Conservation (phyloP, 2,888 invertebrate species). For the Apomyelois bistriatella region DNA sequence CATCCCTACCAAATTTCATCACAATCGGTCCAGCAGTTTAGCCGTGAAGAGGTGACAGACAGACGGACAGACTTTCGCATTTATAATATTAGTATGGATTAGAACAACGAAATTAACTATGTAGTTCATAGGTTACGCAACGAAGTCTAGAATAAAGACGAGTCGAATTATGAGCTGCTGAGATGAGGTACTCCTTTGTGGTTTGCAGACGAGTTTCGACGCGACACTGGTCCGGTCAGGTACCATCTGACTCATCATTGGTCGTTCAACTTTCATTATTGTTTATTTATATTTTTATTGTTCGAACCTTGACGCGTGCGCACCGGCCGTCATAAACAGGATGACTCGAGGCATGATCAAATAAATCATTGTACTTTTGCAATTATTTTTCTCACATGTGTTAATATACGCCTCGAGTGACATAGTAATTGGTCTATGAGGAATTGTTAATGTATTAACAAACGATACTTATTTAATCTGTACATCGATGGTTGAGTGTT, state of each 20-base stretch:
- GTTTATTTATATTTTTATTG: conserved; percentile 67
- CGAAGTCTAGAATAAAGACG: neutral
- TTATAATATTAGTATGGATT: too few species aligned
- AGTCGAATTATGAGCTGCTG: conserved; percentile 22
- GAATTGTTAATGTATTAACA: neutral
- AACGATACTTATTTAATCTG: too few species aligned
- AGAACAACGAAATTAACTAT: neutral
- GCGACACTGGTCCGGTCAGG: conserved; percentile 53
- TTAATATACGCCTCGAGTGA: conserved; percentile 1
- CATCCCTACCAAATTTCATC: too few species aligned
- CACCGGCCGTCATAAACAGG: conserved; percentile 10
- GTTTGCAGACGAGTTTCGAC: conserved; percentile 45
- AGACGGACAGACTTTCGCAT: too few species aligned
- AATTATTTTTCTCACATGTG: neutral
- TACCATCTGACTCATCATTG: conserved; percentile 70
- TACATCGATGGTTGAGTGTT: too few species aligned
- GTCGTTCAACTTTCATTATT: conserved; percentile 73
- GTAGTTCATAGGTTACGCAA: conserved; percentile 5
- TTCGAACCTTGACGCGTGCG: conserved; percentile 50
- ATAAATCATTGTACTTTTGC: conserved; percentile 9
- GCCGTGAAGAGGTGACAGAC: too few species aligned
- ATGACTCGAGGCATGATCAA: neutral
- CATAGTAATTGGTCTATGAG: conserved; percentile 11
- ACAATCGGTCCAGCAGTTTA: too few species aligned
- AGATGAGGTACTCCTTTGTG: conserved; percentile 50